Base-by-base conservation (phyloP, 2,113 vertebrate genomes). In the Paramisgurnus dabryanus region DNA sequence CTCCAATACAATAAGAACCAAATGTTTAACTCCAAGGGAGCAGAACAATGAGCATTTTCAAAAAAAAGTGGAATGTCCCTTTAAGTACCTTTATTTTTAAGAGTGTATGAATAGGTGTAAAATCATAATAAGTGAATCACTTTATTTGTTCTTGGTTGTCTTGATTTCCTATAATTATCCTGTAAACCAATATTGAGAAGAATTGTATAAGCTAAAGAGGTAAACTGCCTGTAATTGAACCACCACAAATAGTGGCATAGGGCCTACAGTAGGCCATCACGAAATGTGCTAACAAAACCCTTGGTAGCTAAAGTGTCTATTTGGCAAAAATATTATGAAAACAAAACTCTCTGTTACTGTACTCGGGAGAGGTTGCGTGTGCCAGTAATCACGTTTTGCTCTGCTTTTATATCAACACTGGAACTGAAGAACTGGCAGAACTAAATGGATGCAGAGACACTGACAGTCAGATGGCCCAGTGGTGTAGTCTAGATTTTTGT, bases 351-450 rank as follows among this genome's bases (percentile, higher is more conserved):
- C 27, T 53, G 50, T 39, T 15, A 34, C 3, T 34, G 27, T 34
- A 34, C 50, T 57, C 12, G 8, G 49, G 13, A 57, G 49, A 50
- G 7, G 7, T 22, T 39, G 49, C 40, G 27, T 75, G 58, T 10
- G 41, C 72, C 60, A 63, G 73, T 75, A 75, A 64, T 75, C 43
- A 64, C 17, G 43, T 39, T 75, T 64, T 60, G 49, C 18, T 75
- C 58, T 49, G 58, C 58, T 64, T 75, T 49, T 43, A 64, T 7
- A 34, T 63, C 73, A 47, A 45, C 17, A 58, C 55, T 73, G 70
- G 17, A 43, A 43, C 70, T 73, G 70, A 73, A n/a, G 70, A 73
- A 75, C 61, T 63, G 43, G 43, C 57, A 75, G 57, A 75, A 75
- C 57, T 61, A 75, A 75, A 64, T 49, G 73, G 73, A 64, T 75